Percentiles rank a stretch among this genome's conserved stretches.
Evolutionary conservation across 2,797 vertebrate species (phyloP).

Genomic region (Picus viridis): DNA sequence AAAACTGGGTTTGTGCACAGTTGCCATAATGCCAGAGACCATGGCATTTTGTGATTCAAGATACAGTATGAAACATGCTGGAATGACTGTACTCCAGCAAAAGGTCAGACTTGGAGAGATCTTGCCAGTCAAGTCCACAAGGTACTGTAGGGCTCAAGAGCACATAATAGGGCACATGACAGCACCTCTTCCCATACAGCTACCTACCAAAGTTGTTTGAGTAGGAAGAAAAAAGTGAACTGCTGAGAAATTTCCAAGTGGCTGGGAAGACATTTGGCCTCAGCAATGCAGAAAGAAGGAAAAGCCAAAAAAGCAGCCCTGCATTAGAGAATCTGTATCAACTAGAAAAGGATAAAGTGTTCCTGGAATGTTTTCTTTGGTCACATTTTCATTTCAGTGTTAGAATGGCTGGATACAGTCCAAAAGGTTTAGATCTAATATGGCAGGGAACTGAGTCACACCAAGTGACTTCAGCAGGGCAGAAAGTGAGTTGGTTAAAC

Average conservation of each 20-base stretch:
- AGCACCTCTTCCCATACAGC: neutral
- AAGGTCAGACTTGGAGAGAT: neutral
- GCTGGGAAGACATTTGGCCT: neutral
- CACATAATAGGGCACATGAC: neutral
- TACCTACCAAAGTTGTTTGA: fast-evolving
- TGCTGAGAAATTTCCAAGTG: neutral
- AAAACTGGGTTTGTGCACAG: neutral
- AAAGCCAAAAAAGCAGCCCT: neutral
- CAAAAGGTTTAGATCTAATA: neutral
- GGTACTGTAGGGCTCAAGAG: neutral
- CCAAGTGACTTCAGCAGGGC: neutral
- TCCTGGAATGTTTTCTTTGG: conserved; percentile 7
- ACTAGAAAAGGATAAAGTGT: conserved; percentile 16
- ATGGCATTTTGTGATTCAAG: neutral
- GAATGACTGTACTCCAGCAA: neutral
- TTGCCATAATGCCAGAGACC: neutral
- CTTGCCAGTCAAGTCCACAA: neutral
- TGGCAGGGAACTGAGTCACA: neutral
- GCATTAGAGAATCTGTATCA: neutral
- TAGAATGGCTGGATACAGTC: neutral
- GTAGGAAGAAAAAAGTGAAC: neutral
- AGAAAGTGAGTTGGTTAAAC: neutral
- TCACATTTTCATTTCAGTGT: neutral
- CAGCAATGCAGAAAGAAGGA: neutral
- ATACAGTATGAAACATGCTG: neutral